Base-by-base conservation (phyloP, 2,113 vertebrate species). In the Galbula dea region DNA sequence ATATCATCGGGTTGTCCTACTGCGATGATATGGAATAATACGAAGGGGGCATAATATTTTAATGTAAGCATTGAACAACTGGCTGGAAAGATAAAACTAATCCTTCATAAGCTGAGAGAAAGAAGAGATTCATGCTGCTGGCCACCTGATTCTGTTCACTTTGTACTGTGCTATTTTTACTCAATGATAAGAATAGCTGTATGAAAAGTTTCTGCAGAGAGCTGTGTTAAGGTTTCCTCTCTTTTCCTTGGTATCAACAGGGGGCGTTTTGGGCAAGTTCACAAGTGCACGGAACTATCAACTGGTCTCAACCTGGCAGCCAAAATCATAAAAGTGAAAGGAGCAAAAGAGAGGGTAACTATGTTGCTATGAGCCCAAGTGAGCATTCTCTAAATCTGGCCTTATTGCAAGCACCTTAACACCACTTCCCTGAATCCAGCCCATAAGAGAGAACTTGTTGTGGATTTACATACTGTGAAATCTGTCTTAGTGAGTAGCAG, bases 321-420 rank as follows among this genome's bases (percentile, higher is more conserved):
- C 94, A 99, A 99, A 97, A 98, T 98, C 90, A 98, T 99, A 61
- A 98, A 98, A 97, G 98, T 98, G 83, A 98, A 98, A 95, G 98
- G 95, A 78, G 83, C 97, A 77, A 98, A 98, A 89, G 98, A 99
- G 77, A 98, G 97, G 98, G 98, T 99, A 95, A 98, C 58, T 93
- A 22, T 49, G 7, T 19, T n/a, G 23, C 62, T 67, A 71, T 48
- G 77, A 73, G 30, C 9, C 15, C 27, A 32, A 43, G 29, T 7
- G 72, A 58, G 24, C 55, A 22, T 8, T 4, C 46, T 15, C 41
- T 55, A 45, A n/a, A 15, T 51, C 69, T 48, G 41, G 11, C 30
- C 34, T 27, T 24, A 3, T 6, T 26, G 34, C 68, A 49, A 15
- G 10, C 43, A 7, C 22, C 58, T 36, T 51, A 45, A 9, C 7